These are phyloP conservation scores for Artibeus jamaicensis DNA, from an alignment of 2,797 vertebrate genomes.

Conservation along the genomic window DNA sequence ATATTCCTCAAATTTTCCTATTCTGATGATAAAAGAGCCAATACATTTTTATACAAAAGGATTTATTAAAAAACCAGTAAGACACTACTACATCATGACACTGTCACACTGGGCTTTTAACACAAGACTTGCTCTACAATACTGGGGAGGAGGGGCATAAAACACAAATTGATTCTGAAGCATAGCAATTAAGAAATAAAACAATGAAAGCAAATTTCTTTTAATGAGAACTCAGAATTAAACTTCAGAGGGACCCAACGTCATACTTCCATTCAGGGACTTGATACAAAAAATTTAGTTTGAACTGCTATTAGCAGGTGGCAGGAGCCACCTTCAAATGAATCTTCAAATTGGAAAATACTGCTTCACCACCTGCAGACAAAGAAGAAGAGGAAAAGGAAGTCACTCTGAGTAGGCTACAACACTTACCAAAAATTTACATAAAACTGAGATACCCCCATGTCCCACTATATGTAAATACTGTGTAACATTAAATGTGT, in stretches of 20 bases:
- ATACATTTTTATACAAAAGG: slow-evolving; percentile 86
- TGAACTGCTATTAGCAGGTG: slow-evolving; percentile 89
- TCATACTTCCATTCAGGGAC: slow-evolving; percentile 86
- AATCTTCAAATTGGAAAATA: slow-evolving; percentile 90
- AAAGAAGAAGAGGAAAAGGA: slow-evolving; percentile 79
- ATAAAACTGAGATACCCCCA: slow-evolving; percentile 87
- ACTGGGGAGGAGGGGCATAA: slow-evolving; percentile 81
- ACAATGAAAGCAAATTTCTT: slow-evolving; percentile 87
- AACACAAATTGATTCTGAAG: slow-evolving; percentile 85
- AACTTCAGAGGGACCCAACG: slow-evolving; percentile 85
- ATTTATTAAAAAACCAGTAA: slow-evolving; percentile 90
- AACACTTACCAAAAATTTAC: slow-evolving; percentile 81
- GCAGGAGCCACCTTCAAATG: slow-evolving; percentile 87
- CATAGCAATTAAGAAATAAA: slow-evolving; percentile 88
- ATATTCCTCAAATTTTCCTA: slow-evolving; percentile 11
- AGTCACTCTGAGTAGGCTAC: slow-evolving; percentile 76
- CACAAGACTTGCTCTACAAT: slow-evolving; percentile 87
- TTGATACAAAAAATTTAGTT: slow-evolving; percentile 88
- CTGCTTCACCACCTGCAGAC: slow-evolving; percentile 90
- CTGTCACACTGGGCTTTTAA: slow-evolving; percentile 88
- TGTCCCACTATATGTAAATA: slow-evolving; percentile 85
- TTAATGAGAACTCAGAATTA: slow-evolving; percentile 86
- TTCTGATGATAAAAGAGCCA: slow-evolving; percentile 73
- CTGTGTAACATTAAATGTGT: slow-evolving; percentile 84
- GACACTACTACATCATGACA: slow-evolving; percentile 88